phyloP scores from a whole-genome alignment of 2,888 invertebrate species.

The Latrodectus elegans region DNA sequence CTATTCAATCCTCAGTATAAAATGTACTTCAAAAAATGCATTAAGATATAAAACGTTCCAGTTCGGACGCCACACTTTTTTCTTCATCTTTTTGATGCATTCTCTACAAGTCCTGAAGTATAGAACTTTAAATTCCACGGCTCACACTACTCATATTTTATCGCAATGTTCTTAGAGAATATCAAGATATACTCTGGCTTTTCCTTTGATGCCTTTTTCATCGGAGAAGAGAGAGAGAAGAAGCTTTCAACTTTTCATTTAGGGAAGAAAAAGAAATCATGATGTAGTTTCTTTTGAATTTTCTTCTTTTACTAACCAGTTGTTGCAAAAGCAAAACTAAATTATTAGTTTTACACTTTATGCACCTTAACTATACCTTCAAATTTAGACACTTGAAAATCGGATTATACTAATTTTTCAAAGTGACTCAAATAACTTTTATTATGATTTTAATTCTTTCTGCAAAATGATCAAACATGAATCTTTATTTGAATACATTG shows the following conservation, averaged over 20 bases:
- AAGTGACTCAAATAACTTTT: no score
- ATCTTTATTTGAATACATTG: no score
- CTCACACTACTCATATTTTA: slow-evolving; percentile 49
- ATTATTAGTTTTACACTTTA: no score
- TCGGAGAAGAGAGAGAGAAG: slow-evolving; percentile 10
- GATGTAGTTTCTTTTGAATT: slow-evolving; percentile 18
- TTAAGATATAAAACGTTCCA: slow-evolving; percentile 43
- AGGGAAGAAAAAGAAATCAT: slow-evolving; percentile 28
- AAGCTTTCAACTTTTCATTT: slow-evolving; percentile 55
- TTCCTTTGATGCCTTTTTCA: slow-evolving; percentile 42
- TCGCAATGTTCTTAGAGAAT: slow-evolving; percentile 22
- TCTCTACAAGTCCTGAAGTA: slow-evolving; percentile 20
- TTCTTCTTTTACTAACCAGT: background rate
- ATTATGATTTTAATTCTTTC: no score
- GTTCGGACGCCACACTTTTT: slow-evolving; percentile 12
- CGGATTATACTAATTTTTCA: no score
- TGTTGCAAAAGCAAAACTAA: no score
- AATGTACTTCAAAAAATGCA: slow-evolving; percentile 42
- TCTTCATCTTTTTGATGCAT: background rate
- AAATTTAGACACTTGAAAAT: no score
- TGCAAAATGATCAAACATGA: no score
- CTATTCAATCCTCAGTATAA: slow-evolving; percentile 22
- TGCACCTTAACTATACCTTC: no score
- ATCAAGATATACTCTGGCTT: slow-evolving; percentile 31
- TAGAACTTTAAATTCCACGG: slow-evolving; percentile 44